Conservation (phyloP, 2,888 invertebrate genomes). For the Eubasilissa splendida region DNA sequence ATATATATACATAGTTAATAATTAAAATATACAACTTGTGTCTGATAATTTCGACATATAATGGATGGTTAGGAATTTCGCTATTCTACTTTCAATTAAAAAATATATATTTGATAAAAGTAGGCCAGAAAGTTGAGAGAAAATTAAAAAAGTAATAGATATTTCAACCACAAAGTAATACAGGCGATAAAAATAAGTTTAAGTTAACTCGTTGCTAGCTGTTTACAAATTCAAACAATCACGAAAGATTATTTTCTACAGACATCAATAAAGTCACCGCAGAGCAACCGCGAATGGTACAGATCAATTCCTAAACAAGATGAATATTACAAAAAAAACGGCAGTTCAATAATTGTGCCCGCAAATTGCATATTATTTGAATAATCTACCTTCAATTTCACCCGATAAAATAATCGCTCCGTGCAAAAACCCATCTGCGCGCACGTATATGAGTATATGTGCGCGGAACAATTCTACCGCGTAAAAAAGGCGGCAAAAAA, state of each 20-base stretch:
- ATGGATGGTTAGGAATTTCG: no score
- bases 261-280: neutral
- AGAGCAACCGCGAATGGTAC: neutral
- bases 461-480: constrained; percentile 15
- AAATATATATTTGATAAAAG: no score
- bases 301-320: neutral
- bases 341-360: constrained; percentile 24
- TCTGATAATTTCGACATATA: no score
- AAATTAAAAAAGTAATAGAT: no score
- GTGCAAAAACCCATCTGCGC: constrained; percentile 10
- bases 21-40: no score
- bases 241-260: neutral
- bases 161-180: no score
- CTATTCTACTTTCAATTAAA: no score
- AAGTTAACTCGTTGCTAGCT: neutral
- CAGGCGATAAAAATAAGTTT: neutral
- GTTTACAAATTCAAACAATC: neutral
- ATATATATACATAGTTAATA: no score
- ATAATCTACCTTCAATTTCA: constrained; percentile 21
- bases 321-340: neutral
- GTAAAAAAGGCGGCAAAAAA: constrained; percentile 38
- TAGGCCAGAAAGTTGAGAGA: no score
- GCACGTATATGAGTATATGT: neutral
- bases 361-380: constrained; percentile 44
- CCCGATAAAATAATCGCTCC: constrained; percentile 29